Evolutionary conservation across 1,140 invertebrate species (phyloP).

Genomic region (Hylaeus volcanicus): DNA sequence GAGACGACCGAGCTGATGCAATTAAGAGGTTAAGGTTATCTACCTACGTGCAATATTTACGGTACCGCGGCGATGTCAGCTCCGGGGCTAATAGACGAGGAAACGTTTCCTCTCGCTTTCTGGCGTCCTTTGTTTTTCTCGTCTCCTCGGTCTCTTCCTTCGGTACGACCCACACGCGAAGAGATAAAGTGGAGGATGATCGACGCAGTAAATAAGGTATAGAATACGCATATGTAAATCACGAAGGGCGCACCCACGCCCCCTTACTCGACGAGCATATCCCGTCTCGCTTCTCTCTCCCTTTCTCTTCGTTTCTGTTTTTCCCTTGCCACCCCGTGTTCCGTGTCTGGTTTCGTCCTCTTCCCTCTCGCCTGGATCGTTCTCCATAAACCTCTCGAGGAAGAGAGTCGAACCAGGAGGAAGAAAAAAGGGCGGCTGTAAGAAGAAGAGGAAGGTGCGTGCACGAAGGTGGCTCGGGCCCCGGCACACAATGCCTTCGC

Average conservation of each 20-base stretch:
- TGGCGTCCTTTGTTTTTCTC: conserved; percentile 49
- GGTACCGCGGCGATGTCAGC: conserved; percentile 55
- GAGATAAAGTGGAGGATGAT: conserved; percentile 77
- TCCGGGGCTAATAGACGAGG: conserved; percentile 66
- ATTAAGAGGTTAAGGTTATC: conserved; percentile 67
- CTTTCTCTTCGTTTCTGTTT: conserved; percentile 6
- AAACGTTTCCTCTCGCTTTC: conserved; percentile 43
- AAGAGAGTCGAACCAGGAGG: conserved; percentile 43
- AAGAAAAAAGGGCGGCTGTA: conserved; percentile 4
- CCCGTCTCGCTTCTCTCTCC: conserved; percentile 1
- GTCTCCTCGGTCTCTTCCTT: conserved; percentile 46
- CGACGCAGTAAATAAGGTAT: conserved; percentile 79
- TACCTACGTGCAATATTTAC: conserved; percentile 64
- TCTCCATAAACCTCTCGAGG: conserved; percentile 51
- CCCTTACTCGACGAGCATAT: conserved; percentile 52
- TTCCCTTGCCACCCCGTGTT: conserved; percentile 28
- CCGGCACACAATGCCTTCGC: conserved; percentile 53
- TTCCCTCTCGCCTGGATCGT: conserved; percentile 33
- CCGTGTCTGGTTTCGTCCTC: conserved; percentile 39
- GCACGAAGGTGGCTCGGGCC: conserved; percentile 60
- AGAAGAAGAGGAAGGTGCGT: conserved; percentile 46
- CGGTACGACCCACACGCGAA: conserved; percentile 67
- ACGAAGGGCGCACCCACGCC: conserved; percentile 77
- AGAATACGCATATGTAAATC: conserved; percentile 80
- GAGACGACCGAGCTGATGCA: conserved; percentile 12